Evolutionary conservation across 2,888 invertebrate genomes (phyloP).

Genomic region (Torymus auratus): DNA sequence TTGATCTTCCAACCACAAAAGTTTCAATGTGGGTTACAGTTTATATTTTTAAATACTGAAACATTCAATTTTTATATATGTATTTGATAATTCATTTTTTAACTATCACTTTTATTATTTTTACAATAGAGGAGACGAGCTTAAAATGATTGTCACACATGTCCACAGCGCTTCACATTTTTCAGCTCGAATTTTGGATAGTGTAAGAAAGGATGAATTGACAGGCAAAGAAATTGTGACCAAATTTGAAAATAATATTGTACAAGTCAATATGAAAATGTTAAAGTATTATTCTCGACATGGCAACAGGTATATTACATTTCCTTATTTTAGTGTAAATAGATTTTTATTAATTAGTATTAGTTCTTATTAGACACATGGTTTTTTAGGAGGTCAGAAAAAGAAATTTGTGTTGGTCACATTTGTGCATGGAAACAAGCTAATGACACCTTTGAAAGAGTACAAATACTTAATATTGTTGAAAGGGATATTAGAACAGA

Average conservation of each 20-base stretch:
- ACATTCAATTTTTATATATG: neutral
- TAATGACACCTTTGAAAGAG: conserved; percentile 78
- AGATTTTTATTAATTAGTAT: too few relatives aligned
- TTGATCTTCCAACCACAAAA: conserved; percentile 78
- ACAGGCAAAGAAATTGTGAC: conserved; percentile 51
- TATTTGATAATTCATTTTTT: conserved; percentile 26
- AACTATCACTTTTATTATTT: conserved; percentile 17
- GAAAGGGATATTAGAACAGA: conserved; percentile 60
- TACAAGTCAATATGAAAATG: conserved; percentile 62
- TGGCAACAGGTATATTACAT: conserved; percentile 65
- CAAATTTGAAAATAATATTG: conserved; percentile 63
- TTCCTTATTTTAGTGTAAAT: neutral
- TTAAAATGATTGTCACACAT: conserved; percentile 69
- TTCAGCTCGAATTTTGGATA: conserved; percentile 79
- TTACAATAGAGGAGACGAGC: conserved; percentile 66
- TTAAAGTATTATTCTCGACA: conserved; percentile 65
- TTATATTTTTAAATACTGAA: neutral
- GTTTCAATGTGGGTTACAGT: conserved; percentile 70
- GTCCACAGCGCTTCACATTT: conserved; percentile 81
- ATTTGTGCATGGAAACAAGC: conserved; percentile 79
- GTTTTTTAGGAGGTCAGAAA: conserved; percentile 58
- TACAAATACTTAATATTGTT: conserved; percentile 75
- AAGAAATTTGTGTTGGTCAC: conserved; percentile 77
- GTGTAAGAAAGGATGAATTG: conserved; percentile 66
- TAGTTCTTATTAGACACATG: neutral